A percentile compares a stretch with the other conserved stretches of the same genome.
Conservation (phyloP, 2,113 vertebrate species). For the Thamnaconus septentrionalis region DNA sequence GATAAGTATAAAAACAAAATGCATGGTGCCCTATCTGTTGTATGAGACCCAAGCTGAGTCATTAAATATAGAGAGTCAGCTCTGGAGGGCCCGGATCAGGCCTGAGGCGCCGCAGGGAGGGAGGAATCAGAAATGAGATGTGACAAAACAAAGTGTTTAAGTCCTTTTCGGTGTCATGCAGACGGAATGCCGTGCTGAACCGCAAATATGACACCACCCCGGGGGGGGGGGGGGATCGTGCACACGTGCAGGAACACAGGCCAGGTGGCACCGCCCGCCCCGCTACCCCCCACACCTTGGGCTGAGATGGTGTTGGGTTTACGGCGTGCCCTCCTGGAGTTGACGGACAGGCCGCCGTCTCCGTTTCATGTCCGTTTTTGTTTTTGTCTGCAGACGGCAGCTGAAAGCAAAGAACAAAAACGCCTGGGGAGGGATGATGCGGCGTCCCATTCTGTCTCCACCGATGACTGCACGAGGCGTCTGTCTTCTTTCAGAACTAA, state of each 20-base stretch:
- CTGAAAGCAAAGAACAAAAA: conserved; percentile 57
- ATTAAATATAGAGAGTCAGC: conserved; percentile 45
- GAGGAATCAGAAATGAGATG: conserved; percentile 6
- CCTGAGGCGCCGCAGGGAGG: conserved; percentile 9
- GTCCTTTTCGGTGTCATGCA: conserved; percentile 17
- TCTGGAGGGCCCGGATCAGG: conserved; percentile 5
- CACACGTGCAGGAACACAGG: conserved; percentile 14
- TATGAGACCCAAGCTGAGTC: conserved; percentile 28
- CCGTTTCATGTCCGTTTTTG: conserved; percentile 43
- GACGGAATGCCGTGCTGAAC: conserved; percentile 16
- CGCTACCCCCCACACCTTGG: conserved; percentile 22
- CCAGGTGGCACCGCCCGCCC: conserved; percentile 31
- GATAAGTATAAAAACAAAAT: neutral
- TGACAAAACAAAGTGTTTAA: conserved; percentile 28
- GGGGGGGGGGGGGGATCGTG: conserved; percentile 26
- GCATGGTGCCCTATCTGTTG: conserved; percentile 5
- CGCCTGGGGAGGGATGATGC: neutral
- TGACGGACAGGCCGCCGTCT: conserved; percentile 47
- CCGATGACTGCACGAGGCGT: conserved; percentile 33
- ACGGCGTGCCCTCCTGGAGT: conserved; percentile 29
- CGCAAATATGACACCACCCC: conserved; percentile 51
- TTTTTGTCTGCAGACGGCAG: conserved; percentile 34
- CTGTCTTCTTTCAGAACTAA: conserved; percentile 53
- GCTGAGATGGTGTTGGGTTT: conserved; percentile 55
- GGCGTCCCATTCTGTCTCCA: conserved; percentile 21